Percentiles rank a stretch among this genome's conserved stretches.
Conservation (phyloP, 2,888 invertebrate genomes). For the Polyploca ridens region DNA sequence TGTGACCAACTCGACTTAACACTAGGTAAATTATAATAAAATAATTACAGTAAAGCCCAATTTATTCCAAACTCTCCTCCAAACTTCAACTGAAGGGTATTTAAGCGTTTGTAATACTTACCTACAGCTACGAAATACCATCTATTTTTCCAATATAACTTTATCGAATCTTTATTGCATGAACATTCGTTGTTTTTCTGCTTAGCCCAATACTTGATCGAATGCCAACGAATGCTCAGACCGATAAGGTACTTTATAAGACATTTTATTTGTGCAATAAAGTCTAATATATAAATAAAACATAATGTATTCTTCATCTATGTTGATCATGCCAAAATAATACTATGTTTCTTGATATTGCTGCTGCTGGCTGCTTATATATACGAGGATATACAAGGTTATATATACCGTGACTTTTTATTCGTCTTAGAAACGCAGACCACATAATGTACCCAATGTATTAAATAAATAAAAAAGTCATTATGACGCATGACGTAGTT, state of each 20-base stretch:
- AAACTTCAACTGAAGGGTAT: too few relatives aligned
- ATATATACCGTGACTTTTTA: too few relatives aligned
- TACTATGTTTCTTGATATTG: background rate
- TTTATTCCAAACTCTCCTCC: too few relatives aligned
- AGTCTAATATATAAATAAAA: slow-evolving; percentile 27
- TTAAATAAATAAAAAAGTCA: too few relatives aligned
- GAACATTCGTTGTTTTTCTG: slow-evolving; percentile 29
- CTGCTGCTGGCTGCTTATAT: background rate
- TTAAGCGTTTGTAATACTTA: too few relatives aligned
- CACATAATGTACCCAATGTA: too few relatives aligned
- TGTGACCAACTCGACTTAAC: too few relatives aligned
- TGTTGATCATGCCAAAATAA: slow-evolving; percentile 6
- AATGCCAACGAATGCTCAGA: slow-evolving; percentile 35
- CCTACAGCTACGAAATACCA: background rate
- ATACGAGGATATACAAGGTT: background rate
- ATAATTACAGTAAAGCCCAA: too few relatives aligned
- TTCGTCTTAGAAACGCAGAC: too few relatives aligned
- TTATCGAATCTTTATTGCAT: slow-evolving; percentile 28
- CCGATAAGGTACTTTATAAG: slow-evolving; percentile 24
- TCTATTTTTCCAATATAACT: slow-evolving; percentile 21
- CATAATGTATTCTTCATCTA: slow-evolving; percentile 5
- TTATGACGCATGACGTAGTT: too few relatives aligned
- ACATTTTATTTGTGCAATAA: slow-evolving; percentile 32
- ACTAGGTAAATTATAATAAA: too few relatives aligned
- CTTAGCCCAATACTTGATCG: slow-evolving; percentile 40